Conservation (phyloP, 2,113 vertebrate genomes). For the Mobula birostris region DNA sequence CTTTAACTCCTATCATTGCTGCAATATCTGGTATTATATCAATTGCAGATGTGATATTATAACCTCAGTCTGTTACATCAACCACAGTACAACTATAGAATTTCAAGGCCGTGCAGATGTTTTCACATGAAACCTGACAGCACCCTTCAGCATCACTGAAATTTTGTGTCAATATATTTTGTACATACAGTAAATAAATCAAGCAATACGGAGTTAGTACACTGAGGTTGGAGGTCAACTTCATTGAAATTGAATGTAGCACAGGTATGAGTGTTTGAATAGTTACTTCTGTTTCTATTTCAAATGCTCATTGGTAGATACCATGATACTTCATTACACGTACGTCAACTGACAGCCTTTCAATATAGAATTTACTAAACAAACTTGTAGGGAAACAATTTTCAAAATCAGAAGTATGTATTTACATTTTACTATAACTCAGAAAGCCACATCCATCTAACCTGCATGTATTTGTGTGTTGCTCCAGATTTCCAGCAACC, state of each 20-base stretch:
- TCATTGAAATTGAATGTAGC: too few relatives aligned
- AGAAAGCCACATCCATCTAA: too few relatives aligned
- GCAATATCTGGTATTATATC: neutral
- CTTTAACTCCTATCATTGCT: neutral
- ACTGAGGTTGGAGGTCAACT: too few relatives aligned
- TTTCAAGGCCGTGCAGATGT: neutral
- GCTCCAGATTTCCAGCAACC: too few relatives aligned
- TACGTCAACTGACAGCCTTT: neutral
- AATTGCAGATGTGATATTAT: neutral
- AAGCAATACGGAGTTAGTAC: too few relatives aligned
- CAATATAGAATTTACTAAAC: neutral
- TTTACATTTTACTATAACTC: too few relatives aligned
- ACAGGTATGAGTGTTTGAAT: too few relatives aligned
- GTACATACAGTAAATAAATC: too few relatives aligned
- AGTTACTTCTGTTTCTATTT: too few relatives aligned
- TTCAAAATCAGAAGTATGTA: neutral
- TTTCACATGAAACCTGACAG: neutral
- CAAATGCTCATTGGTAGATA: neutral
- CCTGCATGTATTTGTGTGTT: too few relatives aligned
- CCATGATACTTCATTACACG: neutral
- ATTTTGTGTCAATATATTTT: neutral
- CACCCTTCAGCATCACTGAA: neutral
- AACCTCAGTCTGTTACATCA: neutral
- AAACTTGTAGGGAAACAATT: neutral
- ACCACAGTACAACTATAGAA: neutral